Evolutionary conservation across 1,140 invertebrate genomes (phyloP).

Genomic region (Caligus rogercresseyi): DNA sequence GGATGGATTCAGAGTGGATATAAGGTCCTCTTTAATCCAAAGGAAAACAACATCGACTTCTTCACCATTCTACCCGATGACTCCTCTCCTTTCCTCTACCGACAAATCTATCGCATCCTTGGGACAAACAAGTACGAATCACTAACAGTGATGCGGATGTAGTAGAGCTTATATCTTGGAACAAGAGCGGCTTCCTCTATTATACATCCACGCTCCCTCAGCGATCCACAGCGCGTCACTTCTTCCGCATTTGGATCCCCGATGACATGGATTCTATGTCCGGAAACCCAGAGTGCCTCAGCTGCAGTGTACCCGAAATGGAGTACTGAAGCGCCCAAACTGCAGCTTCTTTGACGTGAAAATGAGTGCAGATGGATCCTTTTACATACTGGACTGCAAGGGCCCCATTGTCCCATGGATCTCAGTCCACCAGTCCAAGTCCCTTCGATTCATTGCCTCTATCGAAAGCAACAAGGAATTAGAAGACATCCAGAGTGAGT

Average conservation of each 20-base stretch:
- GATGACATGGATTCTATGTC: background rate
- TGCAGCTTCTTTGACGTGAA: background rate
- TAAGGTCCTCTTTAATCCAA: slow-evolving; percentile 6
- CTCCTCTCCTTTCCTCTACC: background rate
- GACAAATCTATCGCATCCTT: slow-evolving; percentile 11
- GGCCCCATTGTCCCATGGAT: slow-evolving; percentile 8
- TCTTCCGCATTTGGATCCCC: slow-evolving; percentile 2
- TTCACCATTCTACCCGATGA: slow-evolving; percentile 5
- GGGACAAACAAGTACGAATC: background rate
- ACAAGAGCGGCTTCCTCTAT: slow-evolving; percentile 10
- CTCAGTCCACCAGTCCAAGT: slow-evolving; percentile 8
- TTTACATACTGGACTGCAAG: slow-evolving; percentile 7
- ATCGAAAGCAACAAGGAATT: background rate
- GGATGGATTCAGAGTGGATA: slow-evolving; percentile 14
- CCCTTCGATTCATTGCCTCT: background rate
- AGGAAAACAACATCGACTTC: slow-evolving; percentile 1
- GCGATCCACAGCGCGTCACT: background rate
- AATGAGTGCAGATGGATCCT: slow-evolving; percentile 10
- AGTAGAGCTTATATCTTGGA: slow-evolving; percentile 12
- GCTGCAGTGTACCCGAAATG: background rate
- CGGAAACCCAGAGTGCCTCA: slow-evolving; percentile 6
- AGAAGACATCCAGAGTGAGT: background rate
- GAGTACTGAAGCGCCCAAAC: background rate
- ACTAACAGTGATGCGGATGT: slow-evolving; percentile 11
- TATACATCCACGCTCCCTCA: background rate